Evolutionary conservation across 2,113 vertebrate species (phyloP), one percentile per base, ranked within the genome.

Genomic region (Oxyruncus cristatus): DNA sequence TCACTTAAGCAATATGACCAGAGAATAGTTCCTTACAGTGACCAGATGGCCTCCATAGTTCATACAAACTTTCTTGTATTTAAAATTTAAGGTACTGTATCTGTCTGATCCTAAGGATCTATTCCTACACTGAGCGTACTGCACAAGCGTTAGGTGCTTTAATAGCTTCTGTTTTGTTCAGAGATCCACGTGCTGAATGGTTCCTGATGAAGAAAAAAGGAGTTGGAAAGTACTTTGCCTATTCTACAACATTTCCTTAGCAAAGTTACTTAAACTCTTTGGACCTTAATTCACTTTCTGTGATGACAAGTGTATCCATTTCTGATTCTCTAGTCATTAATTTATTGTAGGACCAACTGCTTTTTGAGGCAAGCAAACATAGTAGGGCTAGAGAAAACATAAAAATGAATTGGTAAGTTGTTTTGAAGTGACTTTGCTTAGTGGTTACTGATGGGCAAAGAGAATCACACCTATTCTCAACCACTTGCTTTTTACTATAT

Each of bases 361-460:
- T 17, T 19, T 53, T 39, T 32, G 50, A 73, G 37, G 58, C 26
- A 30, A 74, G 33, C 6, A 50, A 46, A 39, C 12, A 23, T 24
- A 28, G n/a, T 2, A 49, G 32, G 1, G 1, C 8, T 58, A 46
- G 6, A 26, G 35, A n/a, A 67, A 41, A 63, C 1, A 1, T 28
- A 30, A 39, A 24, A 44, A n/a, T 15, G 3, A 70, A 12, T 39
- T 30, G 26, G 2, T 11, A 35, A 55, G 17, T 68, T 4, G 2
- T 70, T 88, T 13, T 37, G 35, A 63, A 76, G 44, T 13, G 61
- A 4, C 20, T 55, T 76, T 18, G 2, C 33, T 41, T 11, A 2
- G 33, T 27, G 16, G 22, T 35, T 65, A 32, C 17, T 74, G 39
- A 7, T 21, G 44, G 12, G 12, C 49, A 17, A 41, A 41, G 26